These are phyloP conservation scores for Aeoliscus strigatus DNA, from an alignment of 2,797 vertebrate genomes.

Conservation along the genomic window DNA sequence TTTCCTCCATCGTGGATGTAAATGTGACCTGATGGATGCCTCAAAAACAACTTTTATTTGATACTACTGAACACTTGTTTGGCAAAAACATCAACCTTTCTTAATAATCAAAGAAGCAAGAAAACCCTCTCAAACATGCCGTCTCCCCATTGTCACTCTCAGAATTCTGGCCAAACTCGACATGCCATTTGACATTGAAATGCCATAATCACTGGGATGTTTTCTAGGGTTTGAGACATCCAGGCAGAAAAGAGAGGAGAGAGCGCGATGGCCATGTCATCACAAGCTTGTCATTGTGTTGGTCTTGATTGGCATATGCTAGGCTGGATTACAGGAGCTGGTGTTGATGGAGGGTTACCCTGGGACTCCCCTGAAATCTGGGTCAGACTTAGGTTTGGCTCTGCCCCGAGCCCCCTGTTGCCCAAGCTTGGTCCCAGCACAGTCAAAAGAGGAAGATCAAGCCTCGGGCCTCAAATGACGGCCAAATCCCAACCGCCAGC, in stretches of 20 bases:
- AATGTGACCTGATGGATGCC: constrained; percentile 43
- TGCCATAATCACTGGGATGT: constrained; percentile 68
- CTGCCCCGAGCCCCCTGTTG: constrained; percentile 43
- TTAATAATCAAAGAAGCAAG: constrained; percentile 45
- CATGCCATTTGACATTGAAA: constrained; percentile 71
- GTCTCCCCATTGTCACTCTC: constrained; percentile 60
- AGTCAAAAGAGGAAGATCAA: constrained; percentile 36
- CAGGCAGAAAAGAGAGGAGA: constrained; percentile 54
- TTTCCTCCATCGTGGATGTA: constrained; percentile 17
- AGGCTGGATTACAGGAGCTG: constrained; percentile 57
- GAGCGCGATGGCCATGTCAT: constrained; percentile 63
- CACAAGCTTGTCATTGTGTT: constrained; percentile 55
- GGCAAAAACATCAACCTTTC: constrained; percentile 46
- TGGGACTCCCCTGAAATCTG: constrained; percentile 61
- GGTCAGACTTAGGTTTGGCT: constrained; percentile 59
- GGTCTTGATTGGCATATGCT: constrained; percentile 69
- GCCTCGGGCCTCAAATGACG: constrained; percentile 48
- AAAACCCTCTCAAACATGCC: constrained; percentile 54
- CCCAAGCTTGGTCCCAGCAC: constrained; percentile 39
- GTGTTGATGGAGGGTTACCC: constrained; percentile 66
- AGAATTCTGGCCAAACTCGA: constrained; percentile 49
- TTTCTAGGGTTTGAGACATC: constrained; percentile 60
- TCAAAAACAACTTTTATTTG: constrained; percentile 37
- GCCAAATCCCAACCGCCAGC: constrained; percentile 24
- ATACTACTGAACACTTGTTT: constrained; percentile 36